Conservation (phyloP, 2,113 vertebrate species). For the Cryptotis parvus region DNA sequence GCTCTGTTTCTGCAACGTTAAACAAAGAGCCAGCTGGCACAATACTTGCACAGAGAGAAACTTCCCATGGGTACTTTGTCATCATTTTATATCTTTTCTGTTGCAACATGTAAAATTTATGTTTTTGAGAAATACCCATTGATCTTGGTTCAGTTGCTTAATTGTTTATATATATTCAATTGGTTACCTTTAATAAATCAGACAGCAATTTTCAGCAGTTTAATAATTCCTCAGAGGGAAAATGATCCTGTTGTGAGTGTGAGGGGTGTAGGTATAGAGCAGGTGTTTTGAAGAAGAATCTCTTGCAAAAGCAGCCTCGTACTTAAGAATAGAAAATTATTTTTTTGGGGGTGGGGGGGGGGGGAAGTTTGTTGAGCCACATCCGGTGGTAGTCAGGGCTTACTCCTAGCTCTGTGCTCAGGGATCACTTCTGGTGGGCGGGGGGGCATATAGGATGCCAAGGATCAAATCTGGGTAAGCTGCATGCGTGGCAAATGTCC, state of each 20-base stretch:
- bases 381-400: background rate
- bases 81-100: background rate
- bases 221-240: background rate
- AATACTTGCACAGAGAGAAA: background rate
- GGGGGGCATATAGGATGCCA: no score
- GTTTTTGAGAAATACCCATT: background rate
- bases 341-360: no score
- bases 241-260: background rate
- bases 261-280: background rate
- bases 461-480: no score
- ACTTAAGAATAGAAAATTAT: no score
- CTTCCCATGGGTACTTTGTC: background rate
- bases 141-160: background rate
- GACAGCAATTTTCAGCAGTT: background rate
- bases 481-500: no score
- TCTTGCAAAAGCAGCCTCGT: background rate
- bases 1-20: background rate
- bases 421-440: no score
- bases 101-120: conserved; percentile 26
- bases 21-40: conserved; percentile 7
- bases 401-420: no score
- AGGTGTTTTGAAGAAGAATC: conserved; percentile 7
- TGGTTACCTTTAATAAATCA: background rate
- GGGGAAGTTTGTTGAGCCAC: background rate
- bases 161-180: background rate